Evolutionary conservation across 2,888 invertebrate species (phyloP).

Genomic region (Theodoxus fluviatilis): DNA sequence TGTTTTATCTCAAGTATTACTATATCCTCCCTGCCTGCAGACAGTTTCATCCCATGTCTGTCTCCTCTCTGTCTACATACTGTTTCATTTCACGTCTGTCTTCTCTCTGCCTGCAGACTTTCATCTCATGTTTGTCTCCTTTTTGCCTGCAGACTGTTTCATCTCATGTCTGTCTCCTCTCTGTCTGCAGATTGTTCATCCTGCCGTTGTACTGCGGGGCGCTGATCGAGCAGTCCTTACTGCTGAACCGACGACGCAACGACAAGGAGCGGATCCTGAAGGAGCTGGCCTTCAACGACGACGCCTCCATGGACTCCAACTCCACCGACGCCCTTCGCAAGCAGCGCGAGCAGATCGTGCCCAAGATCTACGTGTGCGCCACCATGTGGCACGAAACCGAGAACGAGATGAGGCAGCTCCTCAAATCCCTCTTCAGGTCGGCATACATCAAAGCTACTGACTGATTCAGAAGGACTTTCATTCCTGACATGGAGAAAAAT

Average conservation of each 20-base stretch:
- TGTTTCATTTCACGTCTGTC: too few species aligned
- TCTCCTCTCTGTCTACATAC: too few species aligned
- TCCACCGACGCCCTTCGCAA: conserved; percentile 39
- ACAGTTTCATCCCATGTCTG: too few species aligned
- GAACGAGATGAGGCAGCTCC: conserved; percentile 57
- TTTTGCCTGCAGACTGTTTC: too few species aligned
- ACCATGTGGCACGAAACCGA: conserved; percentile 64
- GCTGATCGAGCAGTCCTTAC: conserved; percentile 93
- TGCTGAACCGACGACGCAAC: conserved; percentile 86
- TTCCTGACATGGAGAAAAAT: too few species aligned
- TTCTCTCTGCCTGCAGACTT: too few species aligned
- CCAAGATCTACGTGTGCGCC: conserved; percentile 58
- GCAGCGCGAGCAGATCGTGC: conserved; percentile 42
- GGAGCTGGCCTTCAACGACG: conserved; percentile 38
- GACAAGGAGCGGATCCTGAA: conserved; percentile 71
- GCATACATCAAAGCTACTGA: too few species aligned
- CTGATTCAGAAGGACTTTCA: too few species aligned
- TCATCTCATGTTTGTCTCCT: too few species aligned
- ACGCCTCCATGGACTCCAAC: conserved; percentile 42
- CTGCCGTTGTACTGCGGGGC: conserved; percentile 90
- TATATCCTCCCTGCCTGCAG: too few species aligned
- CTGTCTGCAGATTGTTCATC: conserved; percentile 87
- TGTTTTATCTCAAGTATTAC: too few species aligned
- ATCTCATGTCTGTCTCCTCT: too few species aligned
- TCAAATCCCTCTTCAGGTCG: conserved; percentile 58